Evolutionary conservation across 92 coral and sea anemone species (phyloP).

Genomic region (Scolanthus callimorphus): DNA sequence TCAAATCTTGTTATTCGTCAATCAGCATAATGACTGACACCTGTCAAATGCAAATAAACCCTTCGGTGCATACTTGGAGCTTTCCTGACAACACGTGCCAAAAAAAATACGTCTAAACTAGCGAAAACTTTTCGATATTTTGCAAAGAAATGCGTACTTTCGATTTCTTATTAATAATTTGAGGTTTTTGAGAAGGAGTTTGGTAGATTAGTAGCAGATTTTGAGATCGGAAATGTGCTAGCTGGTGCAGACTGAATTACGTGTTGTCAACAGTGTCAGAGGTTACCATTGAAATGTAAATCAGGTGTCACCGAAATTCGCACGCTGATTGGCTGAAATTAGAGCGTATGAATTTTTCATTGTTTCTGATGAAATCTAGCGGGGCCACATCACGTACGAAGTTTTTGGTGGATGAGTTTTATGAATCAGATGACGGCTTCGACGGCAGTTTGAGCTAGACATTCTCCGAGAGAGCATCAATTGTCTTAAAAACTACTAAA

Average conservation of each 20-base stretch:
- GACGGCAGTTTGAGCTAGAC: not conserved
- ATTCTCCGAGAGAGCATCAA: not conserved
- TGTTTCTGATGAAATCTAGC: slow-evolving; percentile 28
- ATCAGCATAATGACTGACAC: not conserved
- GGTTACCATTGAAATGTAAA: slow-evolving; percentile 27
- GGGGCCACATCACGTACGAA: slow-evolving; percentile 21
- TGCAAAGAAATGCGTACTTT: no score
- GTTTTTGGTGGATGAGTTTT: slow-evolving; percentile 25
- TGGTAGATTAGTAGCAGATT: not conserved
- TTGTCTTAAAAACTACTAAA: not conserved
- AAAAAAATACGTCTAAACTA: no score
- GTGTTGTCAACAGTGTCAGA: not conserved
- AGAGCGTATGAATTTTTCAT: slow-evolving; percentile 38
- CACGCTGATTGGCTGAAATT: slow-evolving; percentile 42
- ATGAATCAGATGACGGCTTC: not conserved
- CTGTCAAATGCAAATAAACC: not conserved
- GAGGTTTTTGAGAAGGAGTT: not conserved
- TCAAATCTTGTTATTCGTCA: not conserved
- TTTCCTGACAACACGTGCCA: not conserved
- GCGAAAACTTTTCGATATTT: no score
- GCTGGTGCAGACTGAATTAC: not conserved
- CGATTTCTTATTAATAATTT: no score
- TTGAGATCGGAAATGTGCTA: not conserved
- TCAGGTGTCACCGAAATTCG: not conserved
- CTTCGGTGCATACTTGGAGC: not conserved